phyloP scores from a whole-genome alignment of 2,113 vertebrate genomes.

The Thunnus maccoyii region DNA sequence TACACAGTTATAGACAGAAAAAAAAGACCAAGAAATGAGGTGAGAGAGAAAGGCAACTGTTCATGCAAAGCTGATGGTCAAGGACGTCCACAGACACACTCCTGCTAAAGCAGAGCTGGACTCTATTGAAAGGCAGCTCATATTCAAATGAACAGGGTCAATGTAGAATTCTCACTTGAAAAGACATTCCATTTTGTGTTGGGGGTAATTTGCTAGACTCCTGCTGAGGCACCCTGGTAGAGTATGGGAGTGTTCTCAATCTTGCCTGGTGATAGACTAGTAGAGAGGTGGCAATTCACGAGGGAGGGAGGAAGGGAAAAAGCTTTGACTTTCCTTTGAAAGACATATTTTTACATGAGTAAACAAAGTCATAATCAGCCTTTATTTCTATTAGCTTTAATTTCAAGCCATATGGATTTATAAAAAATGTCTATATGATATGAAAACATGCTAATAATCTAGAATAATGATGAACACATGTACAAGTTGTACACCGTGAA shows the following conservation, averaged over 20 bases:
- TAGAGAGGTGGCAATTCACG: slow-evolving; percentile 35
- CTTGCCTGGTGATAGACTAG: slow-evolving; percentile 42
- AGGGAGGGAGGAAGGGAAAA: neutral
- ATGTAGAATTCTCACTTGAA: slow-evolving; percentile 51
- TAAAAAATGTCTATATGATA: slow-evolving; percentile 3
- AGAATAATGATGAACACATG: slow-evolving; percentile 17
- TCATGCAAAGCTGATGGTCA: slow-evolving; percentile 79
- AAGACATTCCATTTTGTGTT: slow-evolving; percentile 61
- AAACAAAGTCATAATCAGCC: slow-evolving; percentile 48
- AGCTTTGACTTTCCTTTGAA: slow-evolving; percentile 40
- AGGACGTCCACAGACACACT: slow-evolving; percentile 51
- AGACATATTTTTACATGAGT: slow-evolving; percentile 44
- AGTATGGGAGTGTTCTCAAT: slow-evolving; percentile 47
- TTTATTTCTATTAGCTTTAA: slow-evolving; percentile 9
- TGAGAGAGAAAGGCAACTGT: slow-evolving; percentile 41
- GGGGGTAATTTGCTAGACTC: slow-evolving; percentile 65
- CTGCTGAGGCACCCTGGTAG: slow-evolving; percentile 52
- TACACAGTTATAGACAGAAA: slow-evolving; percentile 32
- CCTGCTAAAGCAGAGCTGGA: slow-evolving; percentile 46
- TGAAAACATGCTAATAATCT: neutral
- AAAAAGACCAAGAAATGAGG: slow-evolving; percentile 39
- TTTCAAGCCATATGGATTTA: slow-evolving; percentile 15
- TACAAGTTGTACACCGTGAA: neutral
- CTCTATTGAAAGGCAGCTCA: slow-evolving; percentile 46
- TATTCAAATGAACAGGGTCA: slow-evolving; percentile 70